Evolutionary conservation across 2,888 invertebrate genomes (phyloP).

Genomic region (Nomada flava): DNA sequence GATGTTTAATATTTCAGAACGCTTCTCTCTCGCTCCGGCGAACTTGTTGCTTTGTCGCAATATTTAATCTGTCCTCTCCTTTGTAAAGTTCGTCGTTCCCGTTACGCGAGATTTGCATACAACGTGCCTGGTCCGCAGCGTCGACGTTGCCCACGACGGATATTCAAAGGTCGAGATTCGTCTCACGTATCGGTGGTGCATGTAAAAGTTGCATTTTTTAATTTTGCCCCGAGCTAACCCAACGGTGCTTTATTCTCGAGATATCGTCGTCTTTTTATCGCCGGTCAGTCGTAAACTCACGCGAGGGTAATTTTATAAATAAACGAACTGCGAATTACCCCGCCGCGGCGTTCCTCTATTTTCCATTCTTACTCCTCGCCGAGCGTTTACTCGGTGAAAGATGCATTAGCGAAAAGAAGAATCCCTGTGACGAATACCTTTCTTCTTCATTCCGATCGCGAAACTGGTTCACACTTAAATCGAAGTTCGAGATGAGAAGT

Average conservation of each 20-base stretch:
- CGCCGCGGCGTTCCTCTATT: not conserved
- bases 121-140: conserved; percentile 30
- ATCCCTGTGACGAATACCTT: no score
- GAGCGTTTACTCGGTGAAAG: not conserved
- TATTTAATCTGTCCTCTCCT: conserved; percentile 49
- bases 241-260: not conserved
- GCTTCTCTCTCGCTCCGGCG: not conserved
- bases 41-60: conserved; percentile 6
- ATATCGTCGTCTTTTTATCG: not conserved
- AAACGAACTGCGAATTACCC: not conserved
- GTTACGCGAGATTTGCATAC: conserved; percentile 46
- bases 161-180: conserved; percentile 39
- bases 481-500: no score
- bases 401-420: not conserved
- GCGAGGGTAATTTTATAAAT: conserved; percentile 3
- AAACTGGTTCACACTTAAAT: no score
- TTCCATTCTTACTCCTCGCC: not conserved
- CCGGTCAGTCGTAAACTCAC: not conserved
- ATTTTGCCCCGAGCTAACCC: conserved; percentile 14
- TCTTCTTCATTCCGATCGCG: no score
- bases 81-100: conserved; percentile 29
- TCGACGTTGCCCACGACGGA: not conserved
- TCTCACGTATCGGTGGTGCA: conserved; percentile 38
- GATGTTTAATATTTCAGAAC: conserved; percentile 32
- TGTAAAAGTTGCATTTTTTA: conserved; percentile 47